Percentiles rank a stretch among this genome's conserved stretches.
Conservation (phyloP, 2,888 invertebrate species). For the Caenorhabditis becei region DNA sequence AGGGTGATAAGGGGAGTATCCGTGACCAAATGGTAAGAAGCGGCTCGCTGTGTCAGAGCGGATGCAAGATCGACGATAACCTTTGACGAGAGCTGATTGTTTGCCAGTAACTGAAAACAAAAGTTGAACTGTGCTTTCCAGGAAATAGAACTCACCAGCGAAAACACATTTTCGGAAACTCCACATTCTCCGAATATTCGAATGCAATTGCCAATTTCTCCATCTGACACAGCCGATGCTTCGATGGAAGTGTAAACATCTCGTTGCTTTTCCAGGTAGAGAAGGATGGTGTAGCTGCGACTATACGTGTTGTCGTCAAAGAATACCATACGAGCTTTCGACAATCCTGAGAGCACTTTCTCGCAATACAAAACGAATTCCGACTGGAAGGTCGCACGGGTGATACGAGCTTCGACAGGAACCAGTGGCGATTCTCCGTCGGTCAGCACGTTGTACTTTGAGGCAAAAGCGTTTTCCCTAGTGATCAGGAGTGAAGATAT, state of each 20-base stretch:
- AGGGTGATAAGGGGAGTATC: slow-evolving; percentile 19
- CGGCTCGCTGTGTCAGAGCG: slow-evolving; percentile 42
- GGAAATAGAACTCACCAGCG: slow-evolving; percentile 27
- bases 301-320: slow-evolving; percentile 16
- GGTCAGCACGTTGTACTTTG: slow-evolving; percentile 21
- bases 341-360: slow-evolving; percentile 26
- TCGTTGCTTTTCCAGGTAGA: slow-evolving; percentile 47
- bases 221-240: slow-evolving; percentile 48
- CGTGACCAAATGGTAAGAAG: slow-evolving; percentile 14
- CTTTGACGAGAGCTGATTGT: slow-evolving; percentile 10
- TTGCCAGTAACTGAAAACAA: slow-evolving; percentile 44
- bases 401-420: slow-evolving; percentile 26
- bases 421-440: slow-evolving; percentile 20
- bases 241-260: slow-evolving; percentile 62
- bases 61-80: slow-evolving; percentile 27
- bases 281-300: slow-evolving; percentile 8
- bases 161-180: slow-evolving; percentile 49
- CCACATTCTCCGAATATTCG: slow-evolving; percentile 64
- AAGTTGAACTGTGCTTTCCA: background rate
- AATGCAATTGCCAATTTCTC: slow-evolving; percentile 48
- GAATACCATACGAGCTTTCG: slow-evolving; percentile 1
- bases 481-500: slow-evolving; percentile 21
- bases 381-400: slow-evolving; percentile 25
- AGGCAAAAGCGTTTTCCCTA: slow-evolving; percentile 38
- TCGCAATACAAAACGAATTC: slow-evolving; percentile 43